Evolutionary conservation across 2,797 vertebrate genomes (phyloP).

Genomic region (Anniella stebbinsi): DNA sequence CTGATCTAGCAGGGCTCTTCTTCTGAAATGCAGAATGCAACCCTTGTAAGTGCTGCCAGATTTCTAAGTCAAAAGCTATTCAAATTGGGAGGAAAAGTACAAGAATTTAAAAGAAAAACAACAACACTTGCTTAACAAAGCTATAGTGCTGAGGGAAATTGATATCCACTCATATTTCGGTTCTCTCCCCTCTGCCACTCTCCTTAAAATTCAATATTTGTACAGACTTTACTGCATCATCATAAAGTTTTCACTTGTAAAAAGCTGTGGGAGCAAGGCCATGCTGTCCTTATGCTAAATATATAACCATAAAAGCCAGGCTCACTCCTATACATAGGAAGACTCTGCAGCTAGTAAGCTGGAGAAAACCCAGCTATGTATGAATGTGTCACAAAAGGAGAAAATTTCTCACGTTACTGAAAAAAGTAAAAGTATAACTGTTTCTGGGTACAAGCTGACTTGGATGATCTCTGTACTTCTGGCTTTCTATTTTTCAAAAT

Average conservation of each 20-base stretch:
- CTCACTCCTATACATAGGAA: background rate
- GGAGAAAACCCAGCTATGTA: background rate
- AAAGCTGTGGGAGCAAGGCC: slow-evolving; percentile 47
- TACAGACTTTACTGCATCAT: slow-evolving; percentile 37
- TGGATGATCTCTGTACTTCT: background rate
- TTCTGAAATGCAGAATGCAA: slow-evolving; percentile 9
- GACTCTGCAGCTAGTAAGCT: fast-evolving
- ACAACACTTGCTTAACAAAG: slow-evolving; percentile 1
- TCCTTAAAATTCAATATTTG: slow-evolving; percentile 50
- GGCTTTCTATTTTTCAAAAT: background rate
- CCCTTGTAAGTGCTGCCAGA: background rate
- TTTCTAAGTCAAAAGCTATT: slow-evolving; percentile 25
- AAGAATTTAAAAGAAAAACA: slow-evolving; percentile 24
- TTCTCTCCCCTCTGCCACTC: background rate
- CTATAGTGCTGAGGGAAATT: background rate
- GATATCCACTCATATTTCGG: slow-evolving; percentile 21
- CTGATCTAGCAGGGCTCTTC: background rate
- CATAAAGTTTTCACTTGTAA: slow-evolving; percentile 49
- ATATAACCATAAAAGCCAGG: slow-evolving; percentile 44
- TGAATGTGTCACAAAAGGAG: fast-evolving
- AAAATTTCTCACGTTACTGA: background rate
- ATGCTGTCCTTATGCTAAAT: slow-evolving; percentile 6
- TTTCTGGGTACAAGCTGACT: background rate
- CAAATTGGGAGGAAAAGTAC: background rate
- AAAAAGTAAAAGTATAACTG: background rate